phyloP scores from a whole-genome alignment of 1,140 invertebrate species.

The Drosophila ohnishii region DNA sequence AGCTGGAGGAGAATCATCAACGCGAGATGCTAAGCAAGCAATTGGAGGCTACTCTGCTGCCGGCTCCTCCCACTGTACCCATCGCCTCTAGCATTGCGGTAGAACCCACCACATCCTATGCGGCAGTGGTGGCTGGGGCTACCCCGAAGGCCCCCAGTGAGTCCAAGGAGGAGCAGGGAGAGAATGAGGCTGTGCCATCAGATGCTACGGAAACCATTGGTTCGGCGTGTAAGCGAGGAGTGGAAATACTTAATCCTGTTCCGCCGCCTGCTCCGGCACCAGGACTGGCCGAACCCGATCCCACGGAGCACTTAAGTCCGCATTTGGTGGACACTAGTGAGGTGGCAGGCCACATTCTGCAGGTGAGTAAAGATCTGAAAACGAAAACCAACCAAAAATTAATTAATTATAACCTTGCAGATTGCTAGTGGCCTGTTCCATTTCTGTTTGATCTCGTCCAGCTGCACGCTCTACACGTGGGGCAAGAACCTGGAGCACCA shows the following conservation, averaged over 20 bases:
- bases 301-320: slow-evolving; percentile 84
- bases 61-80: slow-evolving; percentile 18
- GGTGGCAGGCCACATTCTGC: slow-evolving; percentile 85
- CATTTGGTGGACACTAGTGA: slow-evolving; percentile 85
- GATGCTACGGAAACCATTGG: slow-evolving; percentile 55
- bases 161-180: slow-evolving; percentile 42
- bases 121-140: slow-evolving; percentile 64
- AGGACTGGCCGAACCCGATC: slow-evolving; percentile 63
- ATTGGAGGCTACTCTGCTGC: slow-evolving; percentile 69
- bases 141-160: slow-evolving; percentile 49
- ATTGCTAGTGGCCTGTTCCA: slow-evolving; percentile 87
- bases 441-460: slow-evolving; percentile 85
- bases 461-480: slow-evolving; percentile 87
- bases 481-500: slow-evolving; percentile 88
- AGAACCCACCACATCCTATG: slow-evolving; percentile 66
- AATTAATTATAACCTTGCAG: slow-evolving; percentile 53
- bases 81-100: slow-evolving; percentile 38
- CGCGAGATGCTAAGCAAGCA: slow-evolving; percentile 72
- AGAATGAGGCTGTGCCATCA: slow-evolving; percentile 55
- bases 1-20: slow-evolving; percentile 78
- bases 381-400: not conserved
- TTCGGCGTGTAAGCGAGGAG: not conserved
- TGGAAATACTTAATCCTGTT: slow-evolving; percentile 11
- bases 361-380: slow-evolving; percentile 76
- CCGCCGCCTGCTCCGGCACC: slow-evolving; percentile 29